Evolutionary conservation across 2,888 invertebrate species (phyloP), one percentile per base, ranked within the genome.

Genomic region (Hofmannophila pseudospretella): DNA sequence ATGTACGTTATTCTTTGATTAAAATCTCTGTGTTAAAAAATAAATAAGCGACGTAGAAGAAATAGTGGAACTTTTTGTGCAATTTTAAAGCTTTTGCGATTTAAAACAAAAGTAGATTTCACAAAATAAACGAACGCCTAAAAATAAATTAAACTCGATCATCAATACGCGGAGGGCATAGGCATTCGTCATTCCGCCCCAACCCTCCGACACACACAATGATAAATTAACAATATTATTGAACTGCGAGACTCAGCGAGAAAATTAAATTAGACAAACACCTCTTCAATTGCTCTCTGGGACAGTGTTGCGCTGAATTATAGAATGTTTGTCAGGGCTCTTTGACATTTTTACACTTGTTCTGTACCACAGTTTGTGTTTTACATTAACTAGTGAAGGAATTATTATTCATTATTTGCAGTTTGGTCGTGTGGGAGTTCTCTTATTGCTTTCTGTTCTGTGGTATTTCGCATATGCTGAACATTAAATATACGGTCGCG

Each of bases 221-320:
- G 78, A 80, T 79, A 74, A 79, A 80, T 80, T 78, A 76, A 72
- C 75, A 64, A 65, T 74, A 67, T 55, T 78, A 79, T 74, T 78
- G 63, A 60, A 58, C 55, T 39, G 49, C 49, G 47, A 49, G 48
- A 58, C 51, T 53, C 51, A 45, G 49, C 54, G 51, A 50, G 58
- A 54, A 67, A 73, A 73, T 79, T 64, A 67, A 74, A 76, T 77
- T 71, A 71, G 64, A 62, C 61, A 62, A 69, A 68, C 67, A 49
- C 49, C 39, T 45, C 46, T 54, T 49, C 53, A 61, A 58, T 52
- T 54, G 48, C 47, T 45, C 35, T 12, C 20, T 33, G 44, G 42
- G 41, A 42, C 45, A 44, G 47, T 51, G 48, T 44, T 45, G 37
- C 36, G 11, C 56, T 67, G 56, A 68, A 63, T 67, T 70, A 68